A percentile compares a stretch with the other conserved stretches of the same genome.
These are phyloP conservation scores for Periplaneta americana DNA, from an alignment of 1,140 invertebrate species.

Conservation along the genomic window DNA sequence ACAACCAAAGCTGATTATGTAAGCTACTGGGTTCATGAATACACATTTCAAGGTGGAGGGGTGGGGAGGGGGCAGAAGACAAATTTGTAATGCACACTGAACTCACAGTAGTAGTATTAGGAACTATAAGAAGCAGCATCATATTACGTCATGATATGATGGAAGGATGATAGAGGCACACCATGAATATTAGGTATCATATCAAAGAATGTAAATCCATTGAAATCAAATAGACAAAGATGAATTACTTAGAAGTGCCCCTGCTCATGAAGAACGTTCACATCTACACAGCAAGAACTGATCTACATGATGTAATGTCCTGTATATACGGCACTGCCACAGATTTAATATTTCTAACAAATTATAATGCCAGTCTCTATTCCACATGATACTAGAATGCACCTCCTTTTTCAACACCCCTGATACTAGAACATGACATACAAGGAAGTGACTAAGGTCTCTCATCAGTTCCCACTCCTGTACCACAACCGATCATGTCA, in stretches of 20 bases:
- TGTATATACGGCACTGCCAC: neutral
- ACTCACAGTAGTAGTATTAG: neutral
- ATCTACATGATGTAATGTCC: neutral
- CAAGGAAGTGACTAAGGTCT: neutral
- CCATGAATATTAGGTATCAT: neutral
- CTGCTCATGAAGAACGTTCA: neutral
- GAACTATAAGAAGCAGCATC: neutral
- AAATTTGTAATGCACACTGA: neutral
- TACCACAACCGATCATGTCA: conserved; percentile 56
- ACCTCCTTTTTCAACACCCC: neutral
- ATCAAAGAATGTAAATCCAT: neutral
- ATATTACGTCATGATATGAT: neutral
- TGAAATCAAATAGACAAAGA: neutral
- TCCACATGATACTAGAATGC: neutral
- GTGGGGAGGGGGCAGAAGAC: no score
- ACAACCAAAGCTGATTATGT: no score
- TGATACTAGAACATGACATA: neutral
- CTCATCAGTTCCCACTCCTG: neutral
- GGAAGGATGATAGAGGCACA: neutral
- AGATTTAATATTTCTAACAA: neutral
- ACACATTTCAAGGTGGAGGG: neutral
- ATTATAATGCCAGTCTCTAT: neutral
- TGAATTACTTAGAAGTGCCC: conserved; percentile 9
- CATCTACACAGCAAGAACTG: neutral
- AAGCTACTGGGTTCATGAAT: neutral